A percentile compares a stretch with the other conserved stretches of the same genome.
Evolutionary conservation across 2,888 invertebrate genomes (phyloP).

Genomic region (Alviniconcha strummeri): DNA sequence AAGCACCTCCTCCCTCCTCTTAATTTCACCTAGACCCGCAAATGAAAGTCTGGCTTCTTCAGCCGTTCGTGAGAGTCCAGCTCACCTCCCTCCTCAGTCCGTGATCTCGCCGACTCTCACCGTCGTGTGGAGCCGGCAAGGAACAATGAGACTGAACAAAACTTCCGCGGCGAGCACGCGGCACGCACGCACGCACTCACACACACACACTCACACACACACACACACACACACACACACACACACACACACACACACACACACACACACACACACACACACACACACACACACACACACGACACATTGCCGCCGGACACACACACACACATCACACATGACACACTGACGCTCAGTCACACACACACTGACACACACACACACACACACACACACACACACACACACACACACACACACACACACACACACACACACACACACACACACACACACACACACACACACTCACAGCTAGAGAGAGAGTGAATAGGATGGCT

Average conservation of each 20-base stretch:
- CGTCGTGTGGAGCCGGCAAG: background rate
- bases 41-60: background rate
- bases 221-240: slow-evolving; percentile 10
- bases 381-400: background rate
- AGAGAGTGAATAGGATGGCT: background rate
- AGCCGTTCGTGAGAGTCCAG: background rate
- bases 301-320: background rate
- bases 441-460: background rate
- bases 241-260: slow-evolving; percentile 6
- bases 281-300: slow-evolving; percentile 14
- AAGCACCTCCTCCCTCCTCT: too few species aligned
- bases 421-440: background rate
- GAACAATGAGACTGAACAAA: background rate
- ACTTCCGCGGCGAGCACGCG: background rate
- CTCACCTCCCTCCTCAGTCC: background rate
- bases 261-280: too few species aligned
- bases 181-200: background rate
- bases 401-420: slow-evolving; percentile 11
- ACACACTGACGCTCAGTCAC: too few species aligned
- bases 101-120: background rate
- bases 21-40: too few species aligned
- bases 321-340: slow-evolving; percentile 13
- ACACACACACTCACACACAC: background rate
- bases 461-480: background rate
- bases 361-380: background rate